These are phyloP conservation scores for Scaptomyza reducta DNA, from an alignment of 2,888 invertebrate genomes.

Conservation along the genomic window DNA sequence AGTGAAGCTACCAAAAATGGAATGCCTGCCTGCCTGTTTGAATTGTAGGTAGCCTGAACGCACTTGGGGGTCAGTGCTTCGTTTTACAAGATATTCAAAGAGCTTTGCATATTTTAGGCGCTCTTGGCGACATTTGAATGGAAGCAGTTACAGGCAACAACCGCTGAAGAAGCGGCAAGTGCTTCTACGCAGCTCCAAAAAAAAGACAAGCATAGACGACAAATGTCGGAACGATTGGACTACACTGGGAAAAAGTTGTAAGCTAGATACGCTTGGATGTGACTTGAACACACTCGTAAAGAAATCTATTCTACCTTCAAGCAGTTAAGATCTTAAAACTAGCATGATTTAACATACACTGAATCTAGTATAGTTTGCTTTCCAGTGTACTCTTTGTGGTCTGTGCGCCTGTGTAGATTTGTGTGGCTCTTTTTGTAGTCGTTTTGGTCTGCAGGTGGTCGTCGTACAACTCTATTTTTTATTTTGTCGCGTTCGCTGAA, in stretches of 20 bases:
- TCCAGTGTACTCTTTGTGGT: background rate
- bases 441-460: conserved; percentile 69
- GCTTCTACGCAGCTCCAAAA: conserved; percentile 56
- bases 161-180: conserved; percentile 54
- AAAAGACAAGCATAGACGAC: conserved; percentile 39
- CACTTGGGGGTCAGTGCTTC: conserved; percentile 72
- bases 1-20: conserved; percentile 40
- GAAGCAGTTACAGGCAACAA: conserved; percentile 27
- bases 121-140: conserved; percentile 75
- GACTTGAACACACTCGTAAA: background rate
- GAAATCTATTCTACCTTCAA: too few species aligned
- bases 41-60: conserved; percentile 28
- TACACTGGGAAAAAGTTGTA: background rate
- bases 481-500: conserved; percentile 78
- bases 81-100: conserved; percentile 69
- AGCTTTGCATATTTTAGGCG: conserved; percentile 77
- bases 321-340: too few species aligned
- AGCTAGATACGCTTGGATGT: background rate
- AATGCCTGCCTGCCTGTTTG: conserved; percentile 7
- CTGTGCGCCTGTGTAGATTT: conserved; percentile 2
- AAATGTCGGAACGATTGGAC: conserved; percentile 34
- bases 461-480: conserved; percentile 80
- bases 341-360: too few species aligned
- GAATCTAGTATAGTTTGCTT: too few species aligned
- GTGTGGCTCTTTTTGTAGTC: background rate